Conservation (phyloP, 35 echinoderm and acorn worm genomes). For the Lytechinus variegatus region DNA sequence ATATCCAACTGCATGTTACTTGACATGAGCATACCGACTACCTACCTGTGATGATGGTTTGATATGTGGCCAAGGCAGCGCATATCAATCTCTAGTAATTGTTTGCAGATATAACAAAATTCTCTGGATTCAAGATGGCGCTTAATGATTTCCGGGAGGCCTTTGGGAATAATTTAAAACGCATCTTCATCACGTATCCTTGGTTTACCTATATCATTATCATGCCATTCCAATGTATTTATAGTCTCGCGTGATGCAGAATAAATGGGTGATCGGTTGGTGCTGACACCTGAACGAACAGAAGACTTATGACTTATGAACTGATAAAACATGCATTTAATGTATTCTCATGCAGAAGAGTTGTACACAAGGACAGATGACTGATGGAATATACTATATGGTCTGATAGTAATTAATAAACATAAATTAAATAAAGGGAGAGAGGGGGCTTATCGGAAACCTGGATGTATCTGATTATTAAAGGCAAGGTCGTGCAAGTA, state of each 20-base stretch:
- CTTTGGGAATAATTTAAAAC: background rate
- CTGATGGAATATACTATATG: too few species aligned
- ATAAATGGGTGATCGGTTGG: conserved; percentile 2
- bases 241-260: background rate
- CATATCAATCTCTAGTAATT: background rate
- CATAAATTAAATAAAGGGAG: too few species aligned
- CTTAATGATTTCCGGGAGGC: background rate
- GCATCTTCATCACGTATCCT: background rate
- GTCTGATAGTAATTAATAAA: too few species aligned
- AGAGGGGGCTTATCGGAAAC: too few species aligned
- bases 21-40: background rate
- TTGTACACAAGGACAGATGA: too few species aligned
- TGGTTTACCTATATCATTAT: background rate
- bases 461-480: too few species aligned
- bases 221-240: background rate
- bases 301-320: background rate
- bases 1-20: background rate
- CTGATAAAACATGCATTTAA: background rate
- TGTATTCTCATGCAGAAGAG: too few species aligned
- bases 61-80: background rate
- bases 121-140: background rate
- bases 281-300: background rate
- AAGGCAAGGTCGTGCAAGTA: too few species aligned
- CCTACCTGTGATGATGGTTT: background rate
- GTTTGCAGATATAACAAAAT: background rate